Conservation (phyloP, 2,888 invertebrate genomes). For the Pherbina coryleti region DNA sequence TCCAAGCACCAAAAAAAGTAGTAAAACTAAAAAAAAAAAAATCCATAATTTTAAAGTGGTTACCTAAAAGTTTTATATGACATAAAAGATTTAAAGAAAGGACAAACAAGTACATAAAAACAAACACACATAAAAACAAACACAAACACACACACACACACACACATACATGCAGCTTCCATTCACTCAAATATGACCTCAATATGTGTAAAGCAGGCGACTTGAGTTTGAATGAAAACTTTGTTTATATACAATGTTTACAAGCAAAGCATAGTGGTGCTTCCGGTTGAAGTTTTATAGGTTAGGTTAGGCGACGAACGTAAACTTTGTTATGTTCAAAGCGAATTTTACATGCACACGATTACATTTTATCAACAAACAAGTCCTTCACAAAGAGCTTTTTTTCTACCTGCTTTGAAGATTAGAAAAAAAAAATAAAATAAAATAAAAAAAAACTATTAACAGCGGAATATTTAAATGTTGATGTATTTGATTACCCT, state of each 20-base stretch:
- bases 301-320: neutral
- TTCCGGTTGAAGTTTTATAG: conserved; percentile 27
- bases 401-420: too few relatives aligned
- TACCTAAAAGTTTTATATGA: conserved; percentile 16
- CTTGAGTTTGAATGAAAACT: conserved; percentile 10
- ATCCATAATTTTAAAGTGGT: neutral
- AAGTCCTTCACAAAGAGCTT: too few relatives aligned
- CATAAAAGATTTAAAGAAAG: conserved; percentile 22
- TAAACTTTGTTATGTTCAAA: neutral
- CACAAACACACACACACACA: conserved; percentile 41
- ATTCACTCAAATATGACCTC: conserved; percentile 30
- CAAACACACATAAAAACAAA: conserved; percentile 33
- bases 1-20: neutral
- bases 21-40: conserved; percentile 16
- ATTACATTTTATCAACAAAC: neutral
- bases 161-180: conserved; percentile 32
- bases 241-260: conserved; percentile 22
- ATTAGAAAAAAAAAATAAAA: too few relatives aligned
- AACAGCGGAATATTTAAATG: neutral
- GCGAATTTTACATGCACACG: neutral
- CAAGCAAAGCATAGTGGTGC: conserved; percentile 8
- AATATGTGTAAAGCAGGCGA: conserved; percentile 8
- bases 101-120: conserved; percentile 23
- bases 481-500: neutral
- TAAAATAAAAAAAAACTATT: neutral